Evolutionary conservation across 2,113 vertebrate species (phyloP), one percentile per base, ranked within the genome.

Genomic region (Emydocephalus ijimae): DNA sequence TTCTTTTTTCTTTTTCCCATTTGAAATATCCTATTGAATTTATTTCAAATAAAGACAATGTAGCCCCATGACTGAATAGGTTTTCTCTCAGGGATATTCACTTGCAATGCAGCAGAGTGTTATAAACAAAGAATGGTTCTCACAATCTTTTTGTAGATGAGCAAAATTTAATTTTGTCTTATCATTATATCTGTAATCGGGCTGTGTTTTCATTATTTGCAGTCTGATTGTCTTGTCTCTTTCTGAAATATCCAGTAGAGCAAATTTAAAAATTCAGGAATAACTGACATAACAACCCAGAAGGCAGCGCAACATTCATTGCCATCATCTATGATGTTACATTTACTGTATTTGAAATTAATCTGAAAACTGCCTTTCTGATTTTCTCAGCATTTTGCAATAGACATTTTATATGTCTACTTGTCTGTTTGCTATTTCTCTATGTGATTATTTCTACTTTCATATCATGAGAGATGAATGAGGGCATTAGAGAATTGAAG

Each of bases 251-350:
- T 85, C 69, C 81, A 57, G 5, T 24, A n/a, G 23, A 57, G 88
- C 3, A 69, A 93, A 95, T 91, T 21, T 55, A 50, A 92, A 94
- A 24, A 95, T n/a, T 88, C 6, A 92, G 54, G 14, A 2, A 12
- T 3, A 81, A 0, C 45, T 20, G 64, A 0, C 2, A 39, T 61
- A 43, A 1, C 3, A 91, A 23, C 43, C 64, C 0, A 18, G 0
- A 11, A 88, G 85, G 14, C 91, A 92, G 26, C 50, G 20, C 20
- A 85, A 55, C 59, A 14, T 52, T 10, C 2, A 9, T 43, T 81
- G 34, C 12, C 39, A 26, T 24, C 39, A 45, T 45, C 9, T 85
- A 43, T 85, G 18, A 18, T 52, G 34, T 39, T 59, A 89, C 14
- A 90, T 29, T n/a, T 52, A 52, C 11, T 2, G 11, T 52, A 43